Percentiles rank a stretch among this genome's conserved stretches.
Evolutionary conservation across 2,113 vertebrate genomes (phyloP).

Genomic region (Saimiri boliviensis): DNA sequence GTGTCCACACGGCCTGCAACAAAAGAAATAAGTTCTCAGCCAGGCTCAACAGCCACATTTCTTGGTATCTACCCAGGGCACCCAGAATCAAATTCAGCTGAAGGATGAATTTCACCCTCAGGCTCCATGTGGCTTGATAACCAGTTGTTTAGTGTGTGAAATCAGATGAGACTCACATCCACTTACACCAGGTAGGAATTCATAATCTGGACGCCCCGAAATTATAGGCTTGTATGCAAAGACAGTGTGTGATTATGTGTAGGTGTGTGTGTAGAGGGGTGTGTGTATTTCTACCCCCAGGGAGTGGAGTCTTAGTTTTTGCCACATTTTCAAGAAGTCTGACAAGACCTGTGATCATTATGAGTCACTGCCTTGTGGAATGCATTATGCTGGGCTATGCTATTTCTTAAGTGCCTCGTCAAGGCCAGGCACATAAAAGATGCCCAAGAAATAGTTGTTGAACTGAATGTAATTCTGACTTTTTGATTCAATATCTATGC

Average conservation of each 20-base stretch:
- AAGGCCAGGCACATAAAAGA: not conserved
- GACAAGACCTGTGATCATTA: not conserved
- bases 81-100: not conserved
- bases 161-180: not conserved
- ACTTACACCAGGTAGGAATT: not conserved
- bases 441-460: not conserved
- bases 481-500: not conserved
- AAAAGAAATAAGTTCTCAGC: not conserved
- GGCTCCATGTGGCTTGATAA: not conserved
- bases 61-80: rapidly evolving
- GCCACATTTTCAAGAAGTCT: not conserved
- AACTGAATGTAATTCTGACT: not conserved
- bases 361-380: not conserved
- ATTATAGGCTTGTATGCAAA: not conserved
- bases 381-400: not conserved
- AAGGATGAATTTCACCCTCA: not conserved
- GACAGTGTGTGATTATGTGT: no score
- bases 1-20: slow-evolving; percentile 90
- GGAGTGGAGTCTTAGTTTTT: not conserved
- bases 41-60: not conserved
- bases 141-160: not conserved
- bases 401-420: not conserved
- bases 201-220: not conserved
- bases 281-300: not conserved
- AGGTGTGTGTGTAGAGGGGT: not conserved